phyloP scores from a whole-genome alignment of 2,113 vertebrate genomes.

The Ranitomeya imitator region DNA sequence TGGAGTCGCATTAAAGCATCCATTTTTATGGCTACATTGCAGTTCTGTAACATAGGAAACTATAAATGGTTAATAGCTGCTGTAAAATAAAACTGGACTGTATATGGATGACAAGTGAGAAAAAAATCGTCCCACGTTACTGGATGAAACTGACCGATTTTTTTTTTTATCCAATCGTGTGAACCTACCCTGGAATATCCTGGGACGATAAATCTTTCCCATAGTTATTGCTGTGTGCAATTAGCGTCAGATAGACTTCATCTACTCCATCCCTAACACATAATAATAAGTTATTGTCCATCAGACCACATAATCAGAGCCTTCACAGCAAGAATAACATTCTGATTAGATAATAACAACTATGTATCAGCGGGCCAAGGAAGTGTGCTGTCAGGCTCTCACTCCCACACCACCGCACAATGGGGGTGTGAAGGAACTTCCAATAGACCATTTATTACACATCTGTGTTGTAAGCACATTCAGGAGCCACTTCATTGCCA shows the following conservation, averaged over 20 bases:
- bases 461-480: background rate
- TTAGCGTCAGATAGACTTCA: background rate
- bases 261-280: too few relatives aligned
- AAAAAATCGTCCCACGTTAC: too few relatives aligned
- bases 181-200: background rate
- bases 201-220: background rate
- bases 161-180: too few relatives aligned
- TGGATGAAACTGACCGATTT: too few relatives aligned
- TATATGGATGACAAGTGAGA: too few relatives aligned
- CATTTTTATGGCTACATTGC: too few relatives aligned
- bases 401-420: background rate
- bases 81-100: too few relatives aligned
- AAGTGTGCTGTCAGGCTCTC: background rate
- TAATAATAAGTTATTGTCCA: background rate
- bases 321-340: background rate
- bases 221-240: background rate
- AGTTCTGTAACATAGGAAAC: too few relatives aligned
- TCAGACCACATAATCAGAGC: background rate
- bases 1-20: too few relatives aligned
- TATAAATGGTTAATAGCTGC: too few relatives aligned
- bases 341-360: background rate
- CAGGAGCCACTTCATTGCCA: background rate
- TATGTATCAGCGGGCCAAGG: slow-evolving; percentile 1
- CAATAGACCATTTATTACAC: background rate
- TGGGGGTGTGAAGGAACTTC: background rate